These are phyloP conservation scores for Pachyseris speciosa DNA, from an alignment of 64 coral and sea anemone species.

Conservation along the genomic window DNA sequence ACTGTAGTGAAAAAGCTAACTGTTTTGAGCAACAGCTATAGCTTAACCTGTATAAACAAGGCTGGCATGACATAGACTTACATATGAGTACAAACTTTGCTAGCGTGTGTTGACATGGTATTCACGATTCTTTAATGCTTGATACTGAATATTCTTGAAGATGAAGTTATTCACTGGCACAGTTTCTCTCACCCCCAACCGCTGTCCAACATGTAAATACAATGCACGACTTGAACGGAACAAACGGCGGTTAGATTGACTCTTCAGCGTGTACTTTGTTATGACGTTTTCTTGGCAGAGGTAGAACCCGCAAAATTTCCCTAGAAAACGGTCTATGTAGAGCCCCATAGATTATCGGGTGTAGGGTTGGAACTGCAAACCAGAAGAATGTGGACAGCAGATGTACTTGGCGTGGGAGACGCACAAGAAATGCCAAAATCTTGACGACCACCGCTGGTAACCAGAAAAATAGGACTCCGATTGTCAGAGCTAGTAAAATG, in stretches of 20 bases:
- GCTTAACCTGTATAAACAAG: no score
- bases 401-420: neutral
- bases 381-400: conserved; percentile 24
- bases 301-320: neutral
- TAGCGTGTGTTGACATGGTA: no score
- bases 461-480: neutral
- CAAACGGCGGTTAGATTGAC: neutral
- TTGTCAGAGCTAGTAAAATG: neutral
- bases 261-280: conserved; percentile 28
- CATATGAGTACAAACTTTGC: no score
- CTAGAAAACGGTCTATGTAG: neutral
- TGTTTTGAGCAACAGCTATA: no score
- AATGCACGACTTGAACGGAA: no score
- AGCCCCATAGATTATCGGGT: neutral
- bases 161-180: no score
- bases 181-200: no score
- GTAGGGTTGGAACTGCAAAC: neutral
- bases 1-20: no score
- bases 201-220: no score
- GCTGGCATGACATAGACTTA: no score
- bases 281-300: neutral
- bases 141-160: no score
- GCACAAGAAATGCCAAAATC: neutral
- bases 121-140: no score
- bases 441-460: conserved; percentile 2